phyloP scores from a whole-genome alignment of 2,113 vertebrate genomes.

The Octodon degus region DNA sequence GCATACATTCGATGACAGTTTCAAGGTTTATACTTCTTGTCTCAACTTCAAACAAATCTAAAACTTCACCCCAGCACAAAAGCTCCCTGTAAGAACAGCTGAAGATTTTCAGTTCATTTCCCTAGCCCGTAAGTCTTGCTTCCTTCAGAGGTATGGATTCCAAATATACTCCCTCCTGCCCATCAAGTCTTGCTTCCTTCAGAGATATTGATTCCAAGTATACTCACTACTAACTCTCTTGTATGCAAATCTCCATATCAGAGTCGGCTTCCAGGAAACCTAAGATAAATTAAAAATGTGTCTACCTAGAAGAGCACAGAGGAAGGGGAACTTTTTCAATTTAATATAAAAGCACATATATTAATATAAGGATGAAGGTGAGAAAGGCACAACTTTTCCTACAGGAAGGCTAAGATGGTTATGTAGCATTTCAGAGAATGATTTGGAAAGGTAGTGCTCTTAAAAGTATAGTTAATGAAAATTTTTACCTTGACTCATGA shows the following conservation, averaged over 20 bases:
- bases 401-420: conserved; percentile 2
- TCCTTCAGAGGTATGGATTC: neutral
- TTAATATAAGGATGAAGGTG: neutral
- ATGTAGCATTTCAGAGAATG: neutral
- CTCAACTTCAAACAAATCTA: conserved; percentile 25
- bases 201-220: neutral
- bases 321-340: neutral
- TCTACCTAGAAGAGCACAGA: conserved; percentile 5
- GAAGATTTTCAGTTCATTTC: conserved; percentile 22
- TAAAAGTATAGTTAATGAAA: conserved; percentile 13
- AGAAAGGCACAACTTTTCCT: neutral
- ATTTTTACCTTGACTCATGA: conserved; percentile 24
- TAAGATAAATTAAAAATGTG: conserved; percentile 35
- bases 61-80: neutral
- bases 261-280: conserved; percentile 55
- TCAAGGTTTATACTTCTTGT: conserved; percentile 15
- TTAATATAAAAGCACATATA: conserved; percentile 4
- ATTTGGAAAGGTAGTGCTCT: neutral
- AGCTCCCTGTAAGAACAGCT: neutral
- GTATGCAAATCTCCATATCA: neutral
- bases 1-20: neutral
- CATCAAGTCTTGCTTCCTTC: neutral
- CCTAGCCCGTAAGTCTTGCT: neutral
- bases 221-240: neutral
- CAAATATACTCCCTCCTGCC: neutral